Base-by-base conservation (phyloP, 53 echinoderm and acorn worm genomes). In the Actinopyga echinites region DNA sequence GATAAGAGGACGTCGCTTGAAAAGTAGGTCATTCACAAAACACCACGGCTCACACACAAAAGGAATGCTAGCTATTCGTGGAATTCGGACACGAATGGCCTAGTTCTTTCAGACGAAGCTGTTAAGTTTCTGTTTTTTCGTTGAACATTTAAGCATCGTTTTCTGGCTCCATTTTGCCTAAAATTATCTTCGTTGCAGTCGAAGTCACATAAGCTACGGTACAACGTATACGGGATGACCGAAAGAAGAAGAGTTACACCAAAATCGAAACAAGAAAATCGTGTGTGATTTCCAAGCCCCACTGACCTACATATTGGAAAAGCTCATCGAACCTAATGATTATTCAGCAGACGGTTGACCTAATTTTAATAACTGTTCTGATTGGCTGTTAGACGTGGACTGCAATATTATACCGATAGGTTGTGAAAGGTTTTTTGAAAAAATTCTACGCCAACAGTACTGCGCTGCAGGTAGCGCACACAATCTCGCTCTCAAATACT, bases 1-100 rank as follows among this genome's bases (percentile, higher is more conserved):
- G 42, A 71, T 71, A 71, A 71, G 71, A 42, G 26, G 42, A 30
- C n/a, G 34, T 30, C 32, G 40, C 8, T 78, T 56, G 32, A 55
- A 78, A 78, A 78, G 78, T 78, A 78, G 78, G 78, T 78, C 78
- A 78, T 56, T 56, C 57, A 78, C 54, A 78, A 78, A 78, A 78
- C 54, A 78, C 71, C 42, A 71, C 71, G 44, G 54, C 57, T 78
- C 57, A 78, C 78, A 78, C 78, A 78, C 78, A 78, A 56, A 78
- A 78, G 78, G 78, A 78, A 78, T 56, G 78, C 78, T 54, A 78
- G 57, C 78, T 78, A 78, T 78, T 54, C 78, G 57, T 56, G 78
- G 78, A 78, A 78, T 78, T 78, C 78, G 55, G 78, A 56, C 78
- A 78, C 57, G n/a, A 71, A 21, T 71, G 71, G 71, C 71, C 71